Conservation (phyloP, 2,113 vertebrate genomes). For the Psophia crepitans region DNA sequence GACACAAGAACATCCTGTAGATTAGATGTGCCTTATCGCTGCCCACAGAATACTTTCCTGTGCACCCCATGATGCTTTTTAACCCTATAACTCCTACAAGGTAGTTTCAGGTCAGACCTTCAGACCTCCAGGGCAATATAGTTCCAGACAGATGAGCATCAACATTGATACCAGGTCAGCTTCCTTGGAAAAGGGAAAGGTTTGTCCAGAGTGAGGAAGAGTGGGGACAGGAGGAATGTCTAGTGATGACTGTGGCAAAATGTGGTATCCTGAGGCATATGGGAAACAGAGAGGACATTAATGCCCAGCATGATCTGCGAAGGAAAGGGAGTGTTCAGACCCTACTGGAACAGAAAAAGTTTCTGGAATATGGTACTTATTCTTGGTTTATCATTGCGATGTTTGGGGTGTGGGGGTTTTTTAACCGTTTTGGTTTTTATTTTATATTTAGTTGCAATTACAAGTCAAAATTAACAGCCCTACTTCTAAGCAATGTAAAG, state of each 20-base stretch:
- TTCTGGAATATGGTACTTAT: not conserved
- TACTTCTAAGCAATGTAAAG: not conserved
- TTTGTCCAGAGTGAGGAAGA: not conserved
- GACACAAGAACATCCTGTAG: not conserved
- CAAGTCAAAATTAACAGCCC: not conserved
- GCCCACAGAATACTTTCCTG: not conserved
- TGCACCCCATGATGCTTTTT: not conserved
- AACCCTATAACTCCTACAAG: not conserved
- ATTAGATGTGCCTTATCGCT: not conserved
- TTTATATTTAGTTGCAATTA: not conserved
- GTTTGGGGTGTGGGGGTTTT: accelerated
- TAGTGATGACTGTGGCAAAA: not conserved
- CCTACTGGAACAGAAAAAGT: not conserved
- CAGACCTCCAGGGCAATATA: not conserved
- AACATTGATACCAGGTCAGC: not conserved
- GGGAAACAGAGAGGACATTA: not conserved
- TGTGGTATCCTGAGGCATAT: not conserved
- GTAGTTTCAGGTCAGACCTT: not conserved
- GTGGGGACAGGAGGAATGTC: not conserved
- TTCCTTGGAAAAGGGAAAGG: not conserved
- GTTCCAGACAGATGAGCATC: not conserved
- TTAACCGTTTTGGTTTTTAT: not conserved
- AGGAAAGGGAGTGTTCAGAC: not conserved
- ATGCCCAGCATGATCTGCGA: not conserved
- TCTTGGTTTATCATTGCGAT: not conserved